Conservation (phyloP, 2,888 invertebrate genomes). For the Lepetodrilus schrolli region DNA sequence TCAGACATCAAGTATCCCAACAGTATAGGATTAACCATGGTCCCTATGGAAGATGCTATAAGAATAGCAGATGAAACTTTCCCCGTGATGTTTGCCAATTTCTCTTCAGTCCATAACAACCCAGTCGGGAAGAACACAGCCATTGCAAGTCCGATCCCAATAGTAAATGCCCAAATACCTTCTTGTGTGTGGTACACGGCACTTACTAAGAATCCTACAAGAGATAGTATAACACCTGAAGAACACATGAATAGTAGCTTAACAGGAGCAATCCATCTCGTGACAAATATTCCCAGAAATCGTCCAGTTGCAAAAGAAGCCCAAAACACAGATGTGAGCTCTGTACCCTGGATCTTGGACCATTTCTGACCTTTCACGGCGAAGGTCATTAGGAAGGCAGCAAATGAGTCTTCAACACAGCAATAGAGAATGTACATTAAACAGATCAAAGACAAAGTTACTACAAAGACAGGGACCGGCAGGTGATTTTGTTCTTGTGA, state of each 20-base stretch:
- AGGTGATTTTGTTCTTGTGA: slow-evolving; percentile 29
- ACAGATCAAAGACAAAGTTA: slow-evolving; percentile 66
- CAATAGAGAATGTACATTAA: slow-evolving; percentile 72
- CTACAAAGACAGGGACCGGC: slow-evolving; percentile 42
- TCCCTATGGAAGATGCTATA: slow-evolving; percentile 72
- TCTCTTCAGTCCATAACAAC: slow-evolving; percentile 73
- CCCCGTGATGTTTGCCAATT: slow-evolving; percentile 72
- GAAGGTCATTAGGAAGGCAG: slow-evolving; percentile 71
- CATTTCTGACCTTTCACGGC: slow-evolving; percentile 65
- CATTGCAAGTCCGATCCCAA: slow-evolving; percentile 71
- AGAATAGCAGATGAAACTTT: slow-evolving; percentile 72
- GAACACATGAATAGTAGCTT: slow-evolving; percentile 52
- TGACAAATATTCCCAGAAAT: slow-evolving; percentile 71
- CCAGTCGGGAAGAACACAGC: slow-evolving; percentile 75
- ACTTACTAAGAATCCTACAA: slow-evolving; percentile 44
- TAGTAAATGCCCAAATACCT: slow-evolving; percentile 65
- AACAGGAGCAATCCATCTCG: slow-evolving; percentile 66
- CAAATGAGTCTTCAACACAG: slow-evolving; percentile 73
- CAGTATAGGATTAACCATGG: slow-evolving; percentile 70
- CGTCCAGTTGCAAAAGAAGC: slow-evolving; percentile 73
- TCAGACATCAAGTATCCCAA: slow-evolving; percentile 69
- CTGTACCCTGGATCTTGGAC: slow-evolving; percentile 62
- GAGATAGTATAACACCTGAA: slow-evolving; percentile 34
- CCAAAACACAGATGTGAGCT: slow-evolving; percentile 74
- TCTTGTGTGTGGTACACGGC: slow-evolving; percentile 44